phyloP scores from a whole-genome alignment of 2,113 vertebrate species.

The Mastomys coucha region DNA sequence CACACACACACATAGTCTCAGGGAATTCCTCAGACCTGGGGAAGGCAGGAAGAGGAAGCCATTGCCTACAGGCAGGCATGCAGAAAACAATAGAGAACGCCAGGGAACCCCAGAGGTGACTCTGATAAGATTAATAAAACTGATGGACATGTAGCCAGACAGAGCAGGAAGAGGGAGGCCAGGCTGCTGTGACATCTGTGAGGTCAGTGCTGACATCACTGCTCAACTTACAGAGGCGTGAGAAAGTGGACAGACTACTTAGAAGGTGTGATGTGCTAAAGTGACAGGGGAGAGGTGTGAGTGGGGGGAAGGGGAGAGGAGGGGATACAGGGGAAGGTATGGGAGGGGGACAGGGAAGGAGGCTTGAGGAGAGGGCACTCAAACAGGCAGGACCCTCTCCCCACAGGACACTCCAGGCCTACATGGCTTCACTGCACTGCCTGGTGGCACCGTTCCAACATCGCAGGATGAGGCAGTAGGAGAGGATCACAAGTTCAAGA shows the following conservation, averaged over 20 bases:
- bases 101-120: background rate
- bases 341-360: background rate
- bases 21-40: background rate
- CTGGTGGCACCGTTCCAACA: background rate
- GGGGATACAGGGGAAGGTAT: background rate
- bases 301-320: background rate
- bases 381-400: background rate
- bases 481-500: background rate
- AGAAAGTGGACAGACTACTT: background rate
- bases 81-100: background rate
- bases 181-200: too few relatives aligned
- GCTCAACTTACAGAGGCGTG: accelerated
- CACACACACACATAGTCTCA: background rate
- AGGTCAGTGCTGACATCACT: background rate
- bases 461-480: background rate
- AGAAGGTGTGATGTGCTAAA: background rate
- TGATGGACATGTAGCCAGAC: background rate
- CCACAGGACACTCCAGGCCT: background rate
- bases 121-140: background rate
- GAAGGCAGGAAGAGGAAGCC: background rate
- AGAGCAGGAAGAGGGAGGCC: background rate
- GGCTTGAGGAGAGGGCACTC: background rate
- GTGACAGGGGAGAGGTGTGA: background rate
- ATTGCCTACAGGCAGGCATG: background rate
- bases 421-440: background rate